Percentiles rank a stretch among this genome's conserved stretches.
Conservation (phyloP, 1,140 invertebrate genomes). For the Bradysia coprophila region DNA sequence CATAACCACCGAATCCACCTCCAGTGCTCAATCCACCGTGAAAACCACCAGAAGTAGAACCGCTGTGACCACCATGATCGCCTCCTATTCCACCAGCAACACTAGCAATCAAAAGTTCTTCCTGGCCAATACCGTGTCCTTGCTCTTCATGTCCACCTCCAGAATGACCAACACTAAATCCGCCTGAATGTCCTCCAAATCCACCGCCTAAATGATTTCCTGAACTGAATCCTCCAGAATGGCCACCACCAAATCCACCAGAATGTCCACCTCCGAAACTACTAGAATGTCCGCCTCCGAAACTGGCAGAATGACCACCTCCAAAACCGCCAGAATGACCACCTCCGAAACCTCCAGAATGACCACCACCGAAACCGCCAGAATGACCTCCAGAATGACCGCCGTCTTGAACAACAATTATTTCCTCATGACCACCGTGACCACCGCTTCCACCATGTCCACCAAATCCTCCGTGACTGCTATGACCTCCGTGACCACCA, state of each 20-base stretch:
- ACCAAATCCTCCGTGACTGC: not conserved
- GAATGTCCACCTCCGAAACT: not conserved
- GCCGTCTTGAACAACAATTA: not conserved
- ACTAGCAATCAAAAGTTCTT: too few relatives aligned
- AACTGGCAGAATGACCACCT: too few relatives aligned
- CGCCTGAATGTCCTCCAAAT: not conserved
- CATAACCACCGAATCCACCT: too few relatives aligned
- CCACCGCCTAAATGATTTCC: not conserved
- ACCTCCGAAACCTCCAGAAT: too few relatives aligned
- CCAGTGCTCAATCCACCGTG: not conserved
- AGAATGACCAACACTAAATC: not conserved
- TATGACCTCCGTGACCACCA: too few relatives aligned
- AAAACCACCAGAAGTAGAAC: not conserved
- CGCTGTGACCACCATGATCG: not conserved
- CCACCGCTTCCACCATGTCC: not conserved
- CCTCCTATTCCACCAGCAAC: too few relatives aligned
- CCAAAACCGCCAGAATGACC: too few relatives aligned
- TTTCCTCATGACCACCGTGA: not conserved
- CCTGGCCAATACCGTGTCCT: too few relatives aligned
- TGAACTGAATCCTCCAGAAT: not conserved
- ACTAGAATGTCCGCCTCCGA: not conserved
- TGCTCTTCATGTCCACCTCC: not conserved
- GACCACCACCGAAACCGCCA: too few relatives aligned
- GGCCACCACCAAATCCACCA: too few relatives aligned
- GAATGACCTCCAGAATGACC: not conserved